These are phyloP conservation scores for Trypoxylus dichotomus DNA, from an alignment of 1,140 invertebrate species.

Conservation along the genomic window DNA sequence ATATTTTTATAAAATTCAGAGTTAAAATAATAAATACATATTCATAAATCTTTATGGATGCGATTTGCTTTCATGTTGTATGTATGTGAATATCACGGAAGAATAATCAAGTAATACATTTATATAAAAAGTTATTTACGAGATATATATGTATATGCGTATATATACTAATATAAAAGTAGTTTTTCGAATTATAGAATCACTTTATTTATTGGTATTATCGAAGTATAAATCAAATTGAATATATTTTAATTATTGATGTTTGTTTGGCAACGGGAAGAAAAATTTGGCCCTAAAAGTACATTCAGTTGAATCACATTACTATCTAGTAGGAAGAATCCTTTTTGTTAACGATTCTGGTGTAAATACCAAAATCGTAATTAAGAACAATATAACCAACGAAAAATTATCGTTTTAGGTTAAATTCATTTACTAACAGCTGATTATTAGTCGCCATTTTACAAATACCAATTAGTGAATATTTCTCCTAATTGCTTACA, in stretches of 20 bases:
- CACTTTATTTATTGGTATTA: neutral
- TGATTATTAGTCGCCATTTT: too few species aligned
- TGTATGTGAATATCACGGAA: neutral
- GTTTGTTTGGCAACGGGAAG: too few species aligned
- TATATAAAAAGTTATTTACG: neutral
- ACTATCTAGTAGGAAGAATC: too few species aligned
- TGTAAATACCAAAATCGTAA: too few species aligned
- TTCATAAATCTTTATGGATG: neutral
- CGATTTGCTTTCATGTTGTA: neutral
- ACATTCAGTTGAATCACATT: too few species aligned
- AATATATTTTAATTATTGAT: neutral
- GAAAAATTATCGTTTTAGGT: too few species aligned
- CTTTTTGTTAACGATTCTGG: too few species aligned
- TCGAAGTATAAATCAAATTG: neutral
- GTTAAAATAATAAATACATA: neutral
- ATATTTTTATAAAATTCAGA: neutral
- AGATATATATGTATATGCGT: neutral
- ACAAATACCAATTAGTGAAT: too few species aligned
- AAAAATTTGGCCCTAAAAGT: too few species aligned
- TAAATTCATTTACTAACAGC: too few species aligned
- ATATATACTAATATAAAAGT: conserved; percentile 2
- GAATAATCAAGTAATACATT: neutral
- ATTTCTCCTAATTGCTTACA: too few species aligned
- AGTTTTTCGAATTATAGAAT: neutral
- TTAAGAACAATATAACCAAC: too few species aligned